Conservation (phyloP, 92 coral and sea anemone species). For the Paramuricea clavata region DNA sequence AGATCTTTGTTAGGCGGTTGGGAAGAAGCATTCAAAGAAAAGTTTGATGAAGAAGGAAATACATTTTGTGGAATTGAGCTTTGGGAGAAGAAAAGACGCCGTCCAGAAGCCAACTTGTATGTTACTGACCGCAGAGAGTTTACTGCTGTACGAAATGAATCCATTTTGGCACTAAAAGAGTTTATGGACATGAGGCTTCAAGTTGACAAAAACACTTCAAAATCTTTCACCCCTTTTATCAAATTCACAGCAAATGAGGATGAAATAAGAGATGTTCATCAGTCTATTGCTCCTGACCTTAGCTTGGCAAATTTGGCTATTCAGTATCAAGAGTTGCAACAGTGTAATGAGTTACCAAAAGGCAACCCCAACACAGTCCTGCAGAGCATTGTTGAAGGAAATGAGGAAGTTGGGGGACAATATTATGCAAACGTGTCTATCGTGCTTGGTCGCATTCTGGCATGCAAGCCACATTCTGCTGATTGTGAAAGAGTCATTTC, state of each 20-base stretch:
- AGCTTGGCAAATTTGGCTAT: no score
- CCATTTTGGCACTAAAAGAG: conserved; percentile 39
- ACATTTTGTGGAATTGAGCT: conserved; percentile 26
- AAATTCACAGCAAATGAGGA: conserved; percentile 37
- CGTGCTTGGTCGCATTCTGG: conserved; percentile 41
- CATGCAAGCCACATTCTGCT: conserved; percentile 40
- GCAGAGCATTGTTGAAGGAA: conserved; percentile 28
- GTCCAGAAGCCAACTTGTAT: conserved; percentile 31
- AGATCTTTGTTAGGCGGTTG: conserved; percentile 19
- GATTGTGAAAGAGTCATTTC: conserved; percentile 38
- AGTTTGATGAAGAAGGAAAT: conserved; percentile 22
- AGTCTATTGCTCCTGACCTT: no score
- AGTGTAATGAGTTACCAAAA: conserved; percentile 39
- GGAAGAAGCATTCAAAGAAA: conserved; percentile 40
- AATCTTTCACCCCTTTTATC: conserved; percentile 30
- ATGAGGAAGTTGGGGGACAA: conserved; percentile 37
- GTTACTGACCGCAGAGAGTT: conserved; percentile 37
- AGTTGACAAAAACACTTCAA: conserved; percentile 26
- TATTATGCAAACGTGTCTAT: conserved; percentile 31
- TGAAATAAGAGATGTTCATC: no score
- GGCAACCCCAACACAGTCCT: conserved; percentile 36
- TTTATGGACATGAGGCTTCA: conserved; percentile 32
- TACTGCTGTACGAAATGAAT: conserved; percentile 34
- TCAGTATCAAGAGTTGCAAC: conserved; percentile 33
- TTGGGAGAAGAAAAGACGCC: conserved; percentile 40